Evolutionary conservation across 2,888 invertebrate species (phyloP).

Genomic region (Nematopogon swammerdamellus): DNA sequence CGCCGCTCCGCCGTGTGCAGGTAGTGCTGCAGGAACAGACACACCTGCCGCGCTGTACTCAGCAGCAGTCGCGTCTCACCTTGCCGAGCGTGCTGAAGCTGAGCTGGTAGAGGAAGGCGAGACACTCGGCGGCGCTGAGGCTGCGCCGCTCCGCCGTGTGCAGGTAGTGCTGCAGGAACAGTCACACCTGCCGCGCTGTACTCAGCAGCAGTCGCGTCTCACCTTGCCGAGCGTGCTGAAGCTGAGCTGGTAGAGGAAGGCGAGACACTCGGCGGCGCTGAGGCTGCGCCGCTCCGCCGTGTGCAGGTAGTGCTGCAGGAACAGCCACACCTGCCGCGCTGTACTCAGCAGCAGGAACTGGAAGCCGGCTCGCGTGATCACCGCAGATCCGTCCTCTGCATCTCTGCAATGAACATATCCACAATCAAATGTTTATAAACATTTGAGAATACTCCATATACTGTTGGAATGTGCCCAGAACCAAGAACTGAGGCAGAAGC

Average conservation of each 20-base stretch:
- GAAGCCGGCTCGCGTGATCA: conserved; percentile 85
- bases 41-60: no score
- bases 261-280: conserved; percentile 87
- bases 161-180: conserved; percentile 93
- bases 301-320: conserved; percentile 92
- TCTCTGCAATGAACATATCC: conserved; percentile 21
- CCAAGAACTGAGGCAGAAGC: no score
- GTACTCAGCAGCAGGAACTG: conserved; percentile 92
- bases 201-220: conserved; percentile 81
- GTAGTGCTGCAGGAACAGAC: no score
- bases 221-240: conserved; percentile 93
- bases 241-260: conserved; percentile 94
- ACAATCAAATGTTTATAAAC: no score
- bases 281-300: conserved; percentile 85
- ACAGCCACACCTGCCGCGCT: conserved; percentile 95
- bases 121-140: conserved; percentile 84
- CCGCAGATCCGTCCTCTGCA: conserved; percentile 64
- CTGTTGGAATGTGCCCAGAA: no score
- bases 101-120: conserved; percentile 94
- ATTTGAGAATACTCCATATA: no score
- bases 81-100: conserved; percentile 93
- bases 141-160: conserved; percentile 88
- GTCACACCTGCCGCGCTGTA: conserved; percentile 94
- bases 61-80: conserved; percentile 53
- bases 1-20: conserved; percentile 76